A percentile compares a stretch with the other conserved stretches of the same genome.
Conservation (phyloP, 2,797 vertebrate genomes). For the Bufotes viridis region DNA sequence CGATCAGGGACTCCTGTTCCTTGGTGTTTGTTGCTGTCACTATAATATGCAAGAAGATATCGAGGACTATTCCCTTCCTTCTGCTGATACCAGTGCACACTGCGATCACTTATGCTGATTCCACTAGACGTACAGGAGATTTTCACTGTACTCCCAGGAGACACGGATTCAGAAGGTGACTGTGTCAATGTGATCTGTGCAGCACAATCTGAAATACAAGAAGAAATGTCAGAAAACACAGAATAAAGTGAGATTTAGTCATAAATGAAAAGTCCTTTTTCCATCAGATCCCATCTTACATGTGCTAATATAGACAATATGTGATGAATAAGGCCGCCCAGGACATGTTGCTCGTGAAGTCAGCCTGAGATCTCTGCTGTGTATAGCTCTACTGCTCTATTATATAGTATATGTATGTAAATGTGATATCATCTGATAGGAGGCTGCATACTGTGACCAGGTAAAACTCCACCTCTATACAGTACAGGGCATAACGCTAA, state of each 20-base stretch:
- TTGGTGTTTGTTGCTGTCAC: constrained; percentile 17
- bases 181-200: constrained; percentile 25
- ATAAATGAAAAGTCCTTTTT: background rate
- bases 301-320: background rate
- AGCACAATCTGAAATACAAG: constrained; percentile 25
- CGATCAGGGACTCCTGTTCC: constrained; percentile 51
- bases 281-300: background rate
- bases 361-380: background rate
- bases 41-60: background rate
- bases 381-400: background rate
- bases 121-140: background rate
- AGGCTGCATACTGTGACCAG: background rate
- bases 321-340: background rate
- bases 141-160: background rate
- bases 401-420: background rate
- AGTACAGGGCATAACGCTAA: background rate
- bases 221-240: background rate
- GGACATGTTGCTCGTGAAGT: constrained; percentile 1
- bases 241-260: background rate
- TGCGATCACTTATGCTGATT: rapidly evolving
- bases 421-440: background rate
- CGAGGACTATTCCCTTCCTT: constrained; percentile 5
- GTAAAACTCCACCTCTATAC: background rate
- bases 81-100: rapidly evolving
- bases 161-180: background rate